Base-by-base conservation (phyloP, 2,797 vertebrate species). In the Arctocebus calabarensis region DNA sequence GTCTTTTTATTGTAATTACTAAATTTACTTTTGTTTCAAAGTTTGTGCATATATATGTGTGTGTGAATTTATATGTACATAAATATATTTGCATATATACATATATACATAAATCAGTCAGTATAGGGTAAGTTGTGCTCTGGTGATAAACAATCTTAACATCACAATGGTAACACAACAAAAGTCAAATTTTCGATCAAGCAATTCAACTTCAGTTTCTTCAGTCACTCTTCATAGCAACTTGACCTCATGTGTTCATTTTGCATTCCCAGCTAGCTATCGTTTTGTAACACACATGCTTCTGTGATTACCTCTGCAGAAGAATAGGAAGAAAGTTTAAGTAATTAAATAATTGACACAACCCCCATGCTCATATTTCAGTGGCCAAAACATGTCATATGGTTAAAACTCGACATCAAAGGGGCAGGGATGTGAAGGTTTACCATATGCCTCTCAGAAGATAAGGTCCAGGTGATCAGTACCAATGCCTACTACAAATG, bases 21-120 rank as follows among this genome's bases (percentile, higher is more conserved):
- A 55, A 70, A 62, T 78, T 79, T 59, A 23, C 91, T 78, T 94
- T 84, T 43, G 19, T 91, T 83, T 55, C 75, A 61, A 88, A 45
- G 20, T 57, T 32, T 55, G 10, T 83, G 4, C 34, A 14, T 25
- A 4, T 68, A 29, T 57, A 11, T 7, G 2, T 34, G 4, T 16
- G 13, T 52, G 48, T 52, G 48, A 52, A 52, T 17, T 14, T 16
- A 16, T 52, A 52, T 52, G 48, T 52, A 52, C 1, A 34, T 13
- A 22, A 61, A 12, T 27, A 40, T 43, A 61, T 55, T 13, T 29
- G 29, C 14, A 45, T 17, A 37, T 13, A 10, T 5, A 34, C 14
- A 52, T 52, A 14, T 25, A 3, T 68, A 29, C 7, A 64, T 52
- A 7, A 22, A 48, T 34, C n/a, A 83, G 34, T 79, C 43, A 88